phyloP scores from a whole-genome alignment of 2,113 vertebrate species.

The Puma concolor region DNA sequence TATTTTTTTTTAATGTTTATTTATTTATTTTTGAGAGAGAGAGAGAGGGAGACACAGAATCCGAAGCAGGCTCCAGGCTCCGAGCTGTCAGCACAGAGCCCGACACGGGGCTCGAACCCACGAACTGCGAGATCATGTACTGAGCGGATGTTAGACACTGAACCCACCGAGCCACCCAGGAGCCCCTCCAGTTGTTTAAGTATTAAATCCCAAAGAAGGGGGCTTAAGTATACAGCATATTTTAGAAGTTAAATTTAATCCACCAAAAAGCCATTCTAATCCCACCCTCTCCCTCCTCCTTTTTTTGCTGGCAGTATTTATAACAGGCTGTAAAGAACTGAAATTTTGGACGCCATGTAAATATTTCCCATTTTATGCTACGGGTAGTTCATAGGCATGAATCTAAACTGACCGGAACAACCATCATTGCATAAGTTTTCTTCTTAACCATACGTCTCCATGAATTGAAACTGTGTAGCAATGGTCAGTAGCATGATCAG shows the following conservation, averaged over 20 bases:
- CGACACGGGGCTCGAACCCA: rapidly evolving
- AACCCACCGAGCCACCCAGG: too few species aligned
- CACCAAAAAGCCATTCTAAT: background rate
- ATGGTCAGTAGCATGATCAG: background rate
- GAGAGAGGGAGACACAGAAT: too few species aligned
- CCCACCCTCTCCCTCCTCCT: rapidly evolving
- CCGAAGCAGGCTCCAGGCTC: too few species aligned
- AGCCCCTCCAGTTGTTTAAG: background rate
- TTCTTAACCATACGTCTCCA: background rate
- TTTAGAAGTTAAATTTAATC: conserved; percentile 38
- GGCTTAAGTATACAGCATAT: background rate
- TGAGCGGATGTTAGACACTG: too few species aligned
- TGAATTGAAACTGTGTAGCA: background rate
- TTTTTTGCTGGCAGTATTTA: background rate
- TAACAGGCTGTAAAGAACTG: background rate
- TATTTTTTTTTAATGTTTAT: too few species aligned
- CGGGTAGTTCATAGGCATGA: background rate
- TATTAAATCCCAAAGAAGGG: background rate
- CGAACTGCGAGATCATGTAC: too few species aligned
- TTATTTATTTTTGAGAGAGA: too few species aligned
- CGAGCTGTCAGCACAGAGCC: too few species aligned
- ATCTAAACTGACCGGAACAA: background rate
- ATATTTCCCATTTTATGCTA: background rate
- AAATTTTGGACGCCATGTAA: background rate
- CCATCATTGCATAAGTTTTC: background rate